Evolutionary conservation across 2,888 invertebrate species (phyloP), one percentile per base, ranked within the genome.

Genomic region (Coenonympha arcania): DNA sequence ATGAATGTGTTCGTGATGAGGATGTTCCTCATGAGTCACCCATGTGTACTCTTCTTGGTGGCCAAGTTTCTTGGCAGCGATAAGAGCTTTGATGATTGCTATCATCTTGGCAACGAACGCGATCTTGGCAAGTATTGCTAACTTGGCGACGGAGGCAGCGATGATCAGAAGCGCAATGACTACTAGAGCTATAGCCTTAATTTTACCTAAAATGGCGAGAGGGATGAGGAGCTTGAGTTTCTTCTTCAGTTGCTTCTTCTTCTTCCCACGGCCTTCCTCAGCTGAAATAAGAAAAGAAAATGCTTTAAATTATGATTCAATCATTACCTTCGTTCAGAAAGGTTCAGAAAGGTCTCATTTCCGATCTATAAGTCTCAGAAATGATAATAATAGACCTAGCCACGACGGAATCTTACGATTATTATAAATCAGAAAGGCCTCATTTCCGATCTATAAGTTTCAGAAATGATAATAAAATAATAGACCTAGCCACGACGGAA

Each of bases 121-220:
- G 41, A 94, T 86, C 82, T 94, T 94, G 61, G 93, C 91, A 31
- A 94, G 84, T 43, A 93, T 67, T 15, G 93, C 87, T 47, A 94
- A 89, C 75, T 94, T 94, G 70, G 89, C 80, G 43, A 92, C 87
- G 41, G 94, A 85, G 19, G 92, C 84, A 6, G 91, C 91, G 47
- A 94, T 87, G 59, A 91, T 88, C 13, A 91, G 88, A 9, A 94
- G 71, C 31, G 92, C 78, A 6, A 91, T 62, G 4, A 93, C 90
- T 1, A 90, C 77, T 1, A 93, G 65, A 6, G 90, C 90, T 50
- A 92, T 80, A 52, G 92, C 77, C 66, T 93, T 93, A 33, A 90
- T 87, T 58, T 91, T 87, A 19, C 90, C 90, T 58, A 92, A 75
- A 57, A 92, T 83, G 50, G 76, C 39, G 83, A 92, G 63, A 83